Percentiles rank a stretch among this genome's conserved stretches.
These are phyloP conservation scores for Natator depressus DNA, from an alignment of 2,113 vertebrate genomes.

Conservation along the genomic window DNA sequence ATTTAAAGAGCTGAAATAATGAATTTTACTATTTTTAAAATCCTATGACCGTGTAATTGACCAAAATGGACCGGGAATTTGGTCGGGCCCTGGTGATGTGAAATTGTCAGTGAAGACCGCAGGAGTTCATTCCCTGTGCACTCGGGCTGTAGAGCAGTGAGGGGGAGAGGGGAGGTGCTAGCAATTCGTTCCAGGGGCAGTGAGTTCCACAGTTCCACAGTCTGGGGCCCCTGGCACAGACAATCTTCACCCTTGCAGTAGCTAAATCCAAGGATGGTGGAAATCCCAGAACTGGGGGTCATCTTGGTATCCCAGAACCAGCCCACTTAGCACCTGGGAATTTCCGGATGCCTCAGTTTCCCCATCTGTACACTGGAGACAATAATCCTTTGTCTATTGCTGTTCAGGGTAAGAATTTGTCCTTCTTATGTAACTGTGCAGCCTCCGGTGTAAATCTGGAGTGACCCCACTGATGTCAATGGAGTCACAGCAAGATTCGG, in stretches of 20 bases:
- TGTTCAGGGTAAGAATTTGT: neutral
- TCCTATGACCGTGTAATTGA: too few species aligned
- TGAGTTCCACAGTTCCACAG: neutral
- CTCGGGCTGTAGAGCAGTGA: neutral
- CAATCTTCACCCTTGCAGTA: too few species aligned
- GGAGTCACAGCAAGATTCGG: too few species aligned
- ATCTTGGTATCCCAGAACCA: neutral
- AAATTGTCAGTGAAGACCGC: too few species aligned
- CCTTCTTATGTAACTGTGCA: neutral
- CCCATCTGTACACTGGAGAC: neutral
- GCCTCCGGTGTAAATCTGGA: neutral
- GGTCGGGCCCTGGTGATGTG: too few species aligned
- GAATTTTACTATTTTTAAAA: too few species aligned
- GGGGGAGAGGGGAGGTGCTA: neutral
- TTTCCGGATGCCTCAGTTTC: neutral
- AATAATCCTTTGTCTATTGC: neutral
- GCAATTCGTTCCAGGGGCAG: neutral
- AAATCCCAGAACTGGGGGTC: neutral
- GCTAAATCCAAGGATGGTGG: neutral
- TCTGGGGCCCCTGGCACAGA: neutral
- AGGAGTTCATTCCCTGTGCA: neutral
- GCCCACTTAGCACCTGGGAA: neutral
- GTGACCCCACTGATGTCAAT: too few species aligned
- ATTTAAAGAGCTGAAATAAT: too few species aligned
- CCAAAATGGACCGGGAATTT: too few species aligned